Conservation (phyloP, 2,888 invertebrate genomes). For the Dilophus febrilis region DNA sequence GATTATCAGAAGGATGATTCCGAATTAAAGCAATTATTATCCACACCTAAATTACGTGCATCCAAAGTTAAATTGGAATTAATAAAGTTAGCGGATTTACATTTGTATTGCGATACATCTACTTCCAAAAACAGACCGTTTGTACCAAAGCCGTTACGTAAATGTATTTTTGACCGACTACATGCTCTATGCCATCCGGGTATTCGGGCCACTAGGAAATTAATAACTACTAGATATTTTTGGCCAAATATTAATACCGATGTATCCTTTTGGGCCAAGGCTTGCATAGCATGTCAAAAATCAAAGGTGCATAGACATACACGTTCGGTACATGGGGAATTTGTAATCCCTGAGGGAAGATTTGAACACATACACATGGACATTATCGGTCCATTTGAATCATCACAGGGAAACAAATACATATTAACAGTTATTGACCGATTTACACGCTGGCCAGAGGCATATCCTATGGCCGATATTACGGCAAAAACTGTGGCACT, state of each 20-base stretch:
- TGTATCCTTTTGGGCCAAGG: constrained; percentile 5
- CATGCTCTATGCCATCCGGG: constrained; percentile 9
- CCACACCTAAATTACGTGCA: too few relatives aligned
- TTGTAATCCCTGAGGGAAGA: neutral
- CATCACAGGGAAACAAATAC: constrained; percentile 16
- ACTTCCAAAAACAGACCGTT: constrained; percentile 9
- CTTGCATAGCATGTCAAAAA: neutral
- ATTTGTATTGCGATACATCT: neutral
- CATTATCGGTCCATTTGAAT: constrained; percentile 16
- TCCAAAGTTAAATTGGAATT: too few relatives aligned
- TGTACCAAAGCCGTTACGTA: constrained; percentile 10
- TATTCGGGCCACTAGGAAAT: constrained; percentile 9
- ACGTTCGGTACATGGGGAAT: neutral
- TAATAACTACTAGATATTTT: constrained; percentile 13
- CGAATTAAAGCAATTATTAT: too few relatives aligned
- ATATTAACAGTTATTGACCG: constrained; percentile 17
- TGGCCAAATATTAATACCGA: neutral
- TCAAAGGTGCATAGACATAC: neutral
- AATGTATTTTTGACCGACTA: neutral
- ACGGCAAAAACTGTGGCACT: constrained; percentile 14
- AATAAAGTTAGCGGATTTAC: too few relatives aligned
- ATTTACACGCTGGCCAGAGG: constrained; percentile 15
- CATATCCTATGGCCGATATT: constrained; percentile 13
- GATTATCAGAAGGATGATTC: too few relatives aligned
- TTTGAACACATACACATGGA: neutral